These are phyloP conservation scores for Brevipalpus yothersi DNA, from an alignment of 1,140 invertebrate genomes.

Conservation along the genomic window DNA sequence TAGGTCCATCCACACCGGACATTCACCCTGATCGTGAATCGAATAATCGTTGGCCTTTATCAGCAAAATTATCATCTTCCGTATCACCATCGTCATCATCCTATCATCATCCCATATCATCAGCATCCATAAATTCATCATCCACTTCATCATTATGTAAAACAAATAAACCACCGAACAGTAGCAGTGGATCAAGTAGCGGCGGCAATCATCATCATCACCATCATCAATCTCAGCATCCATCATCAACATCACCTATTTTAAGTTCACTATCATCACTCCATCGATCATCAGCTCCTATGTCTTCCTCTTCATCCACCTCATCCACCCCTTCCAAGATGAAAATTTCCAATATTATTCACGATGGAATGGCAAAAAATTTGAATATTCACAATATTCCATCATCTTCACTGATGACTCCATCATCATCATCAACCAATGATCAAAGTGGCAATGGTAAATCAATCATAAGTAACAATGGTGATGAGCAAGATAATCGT, in stretches of 20 bases:
- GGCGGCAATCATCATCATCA: not conserved
- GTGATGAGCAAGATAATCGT: not conserved
- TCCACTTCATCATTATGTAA: not conserved
- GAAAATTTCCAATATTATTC: no score
- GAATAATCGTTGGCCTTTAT: no score
- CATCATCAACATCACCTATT: not conserved
- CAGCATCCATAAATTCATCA: not conserved
- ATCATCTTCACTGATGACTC: not conserved
- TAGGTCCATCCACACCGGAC: no score
- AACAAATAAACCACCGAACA: not conserved
- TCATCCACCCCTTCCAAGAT: not conserved
- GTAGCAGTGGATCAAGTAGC: not conserved
- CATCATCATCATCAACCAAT: not conserved
- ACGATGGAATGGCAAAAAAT: no score
- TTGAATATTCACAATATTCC: no score
- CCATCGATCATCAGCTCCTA: not conserved
- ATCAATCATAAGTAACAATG: not conserved
- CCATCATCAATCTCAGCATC: not conserved
- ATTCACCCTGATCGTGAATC: no score
- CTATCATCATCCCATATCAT: not conserved
- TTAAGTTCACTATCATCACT: not conserved
- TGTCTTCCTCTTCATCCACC: not conserved
- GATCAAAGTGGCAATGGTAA: not conserved
- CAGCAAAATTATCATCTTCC: no score
- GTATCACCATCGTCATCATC: no score